Percentiles rank a stretch among this genome's conserved stretches.
Conservation (phyloP, 2,113 vertebrate species). For the Coptodon bakossiorum region DNA sequence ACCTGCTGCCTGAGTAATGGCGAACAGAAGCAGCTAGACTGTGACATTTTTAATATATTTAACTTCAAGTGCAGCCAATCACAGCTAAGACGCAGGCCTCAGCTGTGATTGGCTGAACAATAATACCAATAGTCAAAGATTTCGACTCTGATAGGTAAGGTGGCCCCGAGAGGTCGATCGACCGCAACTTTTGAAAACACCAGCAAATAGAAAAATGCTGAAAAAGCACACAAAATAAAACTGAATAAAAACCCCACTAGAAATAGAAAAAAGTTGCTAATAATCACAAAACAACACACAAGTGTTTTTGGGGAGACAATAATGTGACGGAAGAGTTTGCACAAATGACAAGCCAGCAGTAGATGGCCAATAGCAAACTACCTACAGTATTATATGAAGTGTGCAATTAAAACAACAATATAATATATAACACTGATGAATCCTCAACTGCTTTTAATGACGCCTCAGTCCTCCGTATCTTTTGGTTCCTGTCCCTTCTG, state of each 20-base stretch:
- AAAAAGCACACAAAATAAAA: background rate
- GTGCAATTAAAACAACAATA: background rate
- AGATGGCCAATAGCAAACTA: background rate
- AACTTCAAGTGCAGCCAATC: background rate
- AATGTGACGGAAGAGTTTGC: background rate
- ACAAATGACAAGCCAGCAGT: background rate
- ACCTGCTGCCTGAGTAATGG: background rate
- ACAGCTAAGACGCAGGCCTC: background rate
- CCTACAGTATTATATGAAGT: background rate
- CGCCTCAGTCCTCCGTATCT: background rate
- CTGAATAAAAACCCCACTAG: background rate
- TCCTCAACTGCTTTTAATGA: background rate
- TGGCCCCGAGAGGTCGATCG: rapidly evolving
- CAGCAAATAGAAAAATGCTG: background rate
- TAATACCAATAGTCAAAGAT: background rate
- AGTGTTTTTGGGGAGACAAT: background rate
- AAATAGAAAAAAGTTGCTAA: background rate
- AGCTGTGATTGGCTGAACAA: background rate
- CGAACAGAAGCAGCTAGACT: background rate
- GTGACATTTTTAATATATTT: background rate
- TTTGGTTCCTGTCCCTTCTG: background rate
- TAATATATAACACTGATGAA: background rate
- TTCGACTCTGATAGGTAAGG: background rate
- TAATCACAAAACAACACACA: background rate
- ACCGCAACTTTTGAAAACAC: background rate